Evolutionary conservation across 1,140 invertebrate species (phyloP).

Genomic region (Papilio dardanus): DNA sequence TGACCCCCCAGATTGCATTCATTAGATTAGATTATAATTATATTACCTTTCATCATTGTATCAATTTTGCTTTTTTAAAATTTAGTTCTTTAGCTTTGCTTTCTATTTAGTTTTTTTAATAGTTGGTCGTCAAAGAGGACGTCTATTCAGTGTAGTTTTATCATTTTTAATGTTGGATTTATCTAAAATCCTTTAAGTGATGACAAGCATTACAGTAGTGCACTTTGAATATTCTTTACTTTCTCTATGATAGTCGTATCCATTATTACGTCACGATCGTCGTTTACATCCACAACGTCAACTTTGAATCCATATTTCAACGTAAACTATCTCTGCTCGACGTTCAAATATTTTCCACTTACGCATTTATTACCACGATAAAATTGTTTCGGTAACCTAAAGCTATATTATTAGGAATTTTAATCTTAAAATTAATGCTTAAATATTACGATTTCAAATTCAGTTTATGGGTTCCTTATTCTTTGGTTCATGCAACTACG

Average conservation of each 20-base stretch:
- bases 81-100: no score
- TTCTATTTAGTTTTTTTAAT: no score
- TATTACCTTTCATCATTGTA: no score
- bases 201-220: background rate
- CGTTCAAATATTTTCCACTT: constrained; percentile 24
- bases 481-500: constrained; percentile 17
- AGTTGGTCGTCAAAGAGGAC: no score
- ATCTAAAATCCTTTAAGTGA: background rate
- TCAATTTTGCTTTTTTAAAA: no score
- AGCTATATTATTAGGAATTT: constrained; percentile 29
- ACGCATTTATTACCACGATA: constrained; percentile 7
- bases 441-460: constrained; percentile 27
- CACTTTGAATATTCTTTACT: background rate
- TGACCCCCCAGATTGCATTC: no score
- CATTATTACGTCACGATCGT: background rate
- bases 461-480: constrained; percentile 32
- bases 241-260: background rate
- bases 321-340: background rate
- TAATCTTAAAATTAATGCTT: constrained; percentile 28
- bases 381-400: constrained; percentile 12
- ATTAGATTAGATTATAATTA: no score
- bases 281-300: background rate
- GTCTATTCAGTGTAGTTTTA: no score
- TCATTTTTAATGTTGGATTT: no score
- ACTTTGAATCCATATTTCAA: constrained; percentile 6